Evolutionary conservation across 2,113 vertebrate species (phyloP).

Genomic region (Crotalus tigris): DNA sequence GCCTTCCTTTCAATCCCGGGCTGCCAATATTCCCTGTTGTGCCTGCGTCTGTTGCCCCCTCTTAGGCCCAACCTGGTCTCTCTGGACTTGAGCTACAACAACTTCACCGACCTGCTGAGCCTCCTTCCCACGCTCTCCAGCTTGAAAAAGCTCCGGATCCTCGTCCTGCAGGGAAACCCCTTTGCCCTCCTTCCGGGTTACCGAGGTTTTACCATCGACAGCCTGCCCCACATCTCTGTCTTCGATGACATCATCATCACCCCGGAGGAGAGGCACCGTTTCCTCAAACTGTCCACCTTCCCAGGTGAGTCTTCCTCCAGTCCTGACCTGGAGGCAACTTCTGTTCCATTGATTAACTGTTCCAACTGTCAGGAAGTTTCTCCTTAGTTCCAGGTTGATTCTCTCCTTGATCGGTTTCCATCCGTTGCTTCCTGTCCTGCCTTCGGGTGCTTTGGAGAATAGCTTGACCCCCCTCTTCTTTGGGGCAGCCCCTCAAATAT

Average conservation of each 20-base stretch:
- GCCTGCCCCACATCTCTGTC: slow-evolving; percentile 68
- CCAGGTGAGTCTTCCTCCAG: slow-evolving; percentile 60
- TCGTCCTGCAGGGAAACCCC: slow-evolving; percentile 83
- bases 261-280: slow-evolving; percentile 68
- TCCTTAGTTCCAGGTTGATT: too few relatives aligned
- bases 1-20: not conserved
- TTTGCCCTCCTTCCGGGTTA: slow-evolving; percentile 75
- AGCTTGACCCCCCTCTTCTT: too few relatives aligned
- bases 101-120: slow-evolving; percentile 67
- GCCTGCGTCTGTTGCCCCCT: not conserved
- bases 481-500: too few relatives aligned
- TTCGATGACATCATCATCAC: slow-evolving; percentile 74
- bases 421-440: too few relatives aligned
- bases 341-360: too few relatives aligned
- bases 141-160: slow-evolving; percentile 68
- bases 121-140: slow-evolving; percentile 65
- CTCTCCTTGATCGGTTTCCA: too few relatives aligned
- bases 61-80: slow-evolving; percentile 83
- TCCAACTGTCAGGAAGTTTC: too few relatives aligned
- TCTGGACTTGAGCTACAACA: slow-evolving; percentile 85
- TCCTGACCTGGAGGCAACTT: too few relatives aligned
- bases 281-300: slow-evolving; percentile 63
- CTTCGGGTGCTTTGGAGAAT: too few relatives aligned
- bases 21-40: not conserved
- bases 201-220: slow-evolving; percentile 79